These are phyloP conservation scores for Sinosuthora webbiana DNA, from an alignment of 2,113 vertebrate genomes.

Conservation along the genomic window DNA sequence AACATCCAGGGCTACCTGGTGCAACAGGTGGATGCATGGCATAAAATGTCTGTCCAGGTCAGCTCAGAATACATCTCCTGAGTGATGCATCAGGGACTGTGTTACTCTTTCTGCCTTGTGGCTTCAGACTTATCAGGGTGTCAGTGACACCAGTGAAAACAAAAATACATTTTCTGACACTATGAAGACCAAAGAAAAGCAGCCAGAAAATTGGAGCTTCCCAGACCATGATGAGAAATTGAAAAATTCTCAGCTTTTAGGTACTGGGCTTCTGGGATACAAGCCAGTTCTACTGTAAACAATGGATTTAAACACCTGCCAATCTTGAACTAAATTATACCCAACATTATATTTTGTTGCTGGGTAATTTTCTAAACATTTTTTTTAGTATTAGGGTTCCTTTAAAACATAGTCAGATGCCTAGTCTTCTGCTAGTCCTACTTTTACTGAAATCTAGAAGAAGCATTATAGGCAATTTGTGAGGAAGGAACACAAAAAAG, in stretches of 20 bases:
- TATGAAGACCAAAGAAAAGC: not conserved
- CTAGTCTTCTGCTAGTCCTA: not conserved
- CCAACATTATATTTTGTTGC: rapidly evolving
- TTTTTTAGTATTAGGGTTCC: not conserved
- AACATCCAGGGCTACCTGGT: not conserved
- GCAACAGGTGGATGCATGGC: not conserved
- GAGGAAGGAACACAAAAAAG: not conserved
- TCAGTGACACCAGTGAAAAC: not conserved
- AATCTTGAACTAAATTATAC: not conserved
- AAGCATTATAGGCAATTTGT: not conserved
- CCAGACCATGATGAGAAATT: not conserved
- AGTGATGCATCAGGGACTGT: not conserved
- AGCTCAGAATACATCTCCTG: not conserved
- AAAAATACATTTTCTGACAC: not conserved
- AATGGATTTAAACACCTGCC: not conserved
- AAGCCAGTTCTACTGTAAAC: not conserved
- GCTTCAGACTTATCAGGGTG: not conserved
- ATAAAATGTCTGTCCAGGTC: not conserved
- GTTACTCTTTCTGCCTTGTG: not conserved
- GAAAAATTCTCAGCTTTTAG: not conserved
- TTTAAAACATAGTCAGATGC: not conserved
- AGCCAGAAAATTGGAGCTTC: not conserved
- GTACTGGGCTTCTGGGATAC: not conserved
- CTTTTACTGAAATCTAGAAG: not conserved
- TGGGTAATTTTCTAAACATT: not conserved